These are phyloP conservation scores for Cathartes aura DNA, from an alignment of 2,113 vertebrate genomes.

Conservation along the genomic window DNA sequence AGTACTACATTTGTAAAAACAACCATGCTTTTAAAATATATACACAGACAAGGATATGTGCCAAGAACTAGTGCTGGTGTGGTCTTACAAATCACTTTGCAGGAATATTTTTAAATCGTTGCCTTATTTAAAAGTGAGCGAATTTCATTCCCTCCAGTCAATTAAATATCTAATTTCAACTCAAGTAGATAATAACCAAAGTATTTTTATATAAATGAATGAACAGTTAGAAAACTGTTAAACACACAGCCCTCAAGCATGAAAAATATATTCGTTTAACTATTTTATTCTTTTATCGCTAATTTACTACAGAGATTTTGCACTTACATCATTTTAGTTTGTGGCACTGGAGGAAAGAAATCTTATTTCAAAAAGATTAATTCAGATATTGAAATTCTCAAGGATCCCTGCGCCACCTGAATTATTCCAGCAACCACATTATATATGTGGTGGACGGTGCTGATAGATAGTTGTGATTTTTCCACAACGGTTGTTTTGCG, in stretches of 20 bases:
- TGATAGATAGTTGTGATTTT: background rate
- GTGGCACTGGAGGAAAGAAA: conserved; percentile 27
- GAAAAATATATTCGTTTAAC: conserved; percentile 71
- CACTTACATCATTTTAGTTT: conserved; percentile 38
- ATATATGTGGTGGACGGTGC: background rate
- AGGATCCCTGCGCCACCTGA: background rate
- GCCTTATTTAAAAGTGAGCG: conserved; percentile 73
- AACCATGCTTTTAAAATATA: conserved; percentile 79
- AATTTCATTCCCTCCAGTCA: conserved; percentile 78
- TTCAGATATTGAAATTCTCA: background rate
- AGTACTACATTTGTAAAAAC: conserved; percentile 82
- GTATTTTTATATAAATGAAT: conserved; percentile 76
- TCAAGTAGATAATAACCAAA: conserved; percentile 76
- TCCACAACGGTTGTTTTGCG: background rate
- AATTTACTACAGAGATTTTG: conserved; percentile 69
- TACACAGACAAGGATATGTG: conserved; percentile 71
- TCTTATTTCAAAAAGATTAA: conserved; percentile 47
- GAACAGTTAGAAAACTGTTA: conserved; percentile 76
- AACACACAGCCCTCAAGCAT: conserved; percentile 70
- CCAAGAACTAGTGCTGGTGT: conserved; percentile 81
- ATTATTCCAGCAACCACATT: background rate
- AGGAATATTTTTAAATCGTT: conserved; percentile 79
- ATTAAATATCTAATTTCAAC: conserved; percentile 82
- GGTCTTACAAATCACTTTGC: conserved; percentile 80
- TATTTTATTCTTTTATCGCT: conserved; percentile 74